Base-by-base conservation (phyloP, 2,797 vertebrate species). In the Sebastes miniatus region DNA sequence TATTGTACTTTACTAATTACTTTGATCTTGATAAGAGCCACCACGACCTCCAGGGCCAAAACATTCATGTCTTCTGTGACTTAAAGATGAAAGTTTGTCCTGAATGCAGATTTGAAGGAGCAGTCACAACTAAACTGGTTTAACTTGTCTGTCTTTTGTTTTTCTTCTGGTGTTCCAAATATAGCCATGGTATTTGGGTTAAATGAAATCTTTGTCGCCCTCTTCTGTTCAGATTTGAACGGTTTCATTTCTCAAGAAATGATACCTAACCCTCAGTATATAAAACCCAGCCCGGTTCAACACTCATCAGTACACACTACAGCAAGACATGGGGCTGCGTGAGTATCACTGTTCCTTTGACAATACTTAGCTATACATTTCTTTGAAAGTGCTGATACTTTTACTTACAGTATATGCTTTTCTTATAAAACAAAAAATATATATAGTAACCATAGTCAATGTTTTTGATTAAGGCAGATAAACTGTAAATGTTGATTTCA, bases 301-400 rank as follows among this genome's bases (percentile, higher is more conserved):
- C 4, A 34, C n/a, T 24, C 12, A 31, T 31, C 31, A 4, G 31
- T 29, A 5, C 16, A 5, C 8, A 10, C 4, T 8, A 3, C 29
- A 9, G 6, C 5, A 11, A 56, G 7, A 12, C 0, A 66, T 43
- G 69, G 74, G 1, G 0, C 10, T 10, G 0, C 0, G 62, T 73
- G 65, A 80, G 78, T 75, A 57, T 16, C 25, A 2, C 39, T n/a
- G 18, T 59, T 59, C 2, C 12, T 59, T 4, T 57, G 12, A 25
- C 11, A 3, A 39, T 13, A 12, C 4, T 13, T 36, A 11, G 34
- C 9, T 43, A 43, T 13, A 43, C 0, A 29, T 18, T 20, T 39
- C 4, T 31, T 31, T 31, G 1, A 20, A 20, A 36, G 3, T 7
- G 3, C n/a, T 10, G 6, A 73, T 36, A 36, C 22, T 22, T 57